phyloP scores from a whole-genome alignment of 2,888 invertebrate species.

The Uloborus plumipes region DNA sequence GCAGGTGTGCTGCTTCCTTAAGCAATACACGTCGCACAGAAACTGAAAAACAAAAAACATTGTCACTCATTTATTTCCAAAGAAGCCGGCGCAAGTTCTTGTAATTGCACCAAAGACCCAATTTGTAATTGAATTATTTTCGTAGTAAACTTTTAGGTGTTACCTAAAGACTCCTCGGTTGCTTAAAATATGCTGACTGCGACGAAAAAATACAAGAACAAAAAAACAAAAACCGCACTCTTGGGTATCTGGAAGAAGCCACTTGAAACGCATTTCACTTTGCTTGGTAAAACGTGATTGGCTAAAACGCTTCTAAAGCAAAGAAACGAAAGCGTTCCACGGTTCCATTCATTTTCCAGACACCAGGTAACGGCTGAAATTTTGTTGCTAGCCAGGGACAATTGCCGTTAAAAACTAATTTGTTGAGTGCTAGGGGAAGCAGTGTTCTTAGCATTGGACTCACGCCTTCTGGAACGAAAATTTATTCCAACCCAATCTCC shows the following conservation, averaged over 20 bases:
- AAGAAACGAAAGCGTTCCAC: constrained; percentile 52
- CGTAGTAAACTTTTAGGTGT: background rate
- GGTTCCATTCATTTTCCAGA: constrained; percentile 55
- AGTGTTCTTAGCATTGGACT: constrained; percentile 40
- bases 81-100: background rate
- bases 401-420: constrained; percentile 62
- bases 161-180: background rate
- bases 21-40: too few relatives aligned
- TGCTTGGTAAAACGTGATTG: constrained; percentile 52
- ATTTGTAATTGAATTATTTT: constrained; percentile 17
- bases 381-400: constrained; percentile 35
- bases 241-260: constrained; percentile 6
- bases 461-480: constrained; percentile 52
- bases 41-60: too few relatives aligned
- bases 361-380: constrained; percentile 57
- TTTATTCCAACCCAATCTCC: constrained; percentile 57
- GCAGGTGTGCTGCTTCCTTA: too few relatives aligned
- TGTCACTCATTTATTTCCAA: background rate
- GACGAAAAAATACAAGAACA: constrained; percentile 1
- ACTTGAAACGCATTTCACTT: constrained; percentile 45
- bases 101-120: constrained; percentile 12
- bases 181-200: constrained; percentile 16
- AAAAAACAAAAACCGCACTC: constrained; percentile 5
- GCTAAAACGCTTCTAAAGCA: constrained; percentile 51
- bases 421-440: constrained; percentile 52